Conservation (phyloP, 2,797 vertebrate genomes). For the Ataeniobius toweri region DNA sequence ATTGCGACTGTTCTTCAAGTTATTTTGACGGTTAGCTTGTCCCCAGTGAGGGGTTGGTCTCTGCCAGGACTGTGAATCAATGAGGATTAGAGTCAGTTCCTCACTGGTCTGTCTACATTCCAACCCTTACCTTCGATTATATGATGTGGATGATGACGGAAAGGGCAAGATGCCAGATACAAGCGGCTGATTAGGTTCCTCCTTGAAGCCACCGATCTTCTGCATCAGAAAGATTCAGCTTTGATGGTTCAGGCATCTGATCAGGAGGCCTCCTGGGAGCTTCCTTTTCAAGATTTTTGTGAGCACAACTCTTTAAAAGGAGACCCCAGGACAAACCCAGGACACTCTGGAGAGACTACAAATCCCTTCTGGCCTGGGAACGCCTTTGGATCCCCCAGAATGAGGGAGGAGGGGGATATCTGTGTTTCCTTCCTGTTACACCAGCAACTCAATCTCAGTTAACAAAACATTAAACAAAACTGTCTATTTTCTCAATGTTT, state of each 20-base stretch:
- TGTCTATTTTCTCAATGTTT: constrained; percentile 2
- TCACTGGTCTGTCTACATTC: neutral
- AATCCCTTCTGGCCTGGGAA: too few relatives aligned
- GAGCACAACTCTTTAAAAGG: neutral
- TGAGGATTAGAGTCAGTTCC: neutral
- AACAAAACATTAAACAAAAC: neutral
- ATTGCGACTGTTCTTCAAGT: neutral
- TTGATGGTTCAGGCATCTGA: neutral
- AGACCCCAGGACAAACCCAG: neutral
- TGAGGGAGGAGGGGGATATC: neutral
- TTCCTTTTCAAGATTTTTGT: neutral
- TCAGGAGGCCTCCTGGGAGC: neutral
- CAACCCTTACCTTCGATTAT: neutral
- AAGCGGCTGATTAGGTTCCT: neutral
- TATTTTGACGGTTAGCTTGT: neutral
- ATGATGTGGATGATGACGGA: neutral
- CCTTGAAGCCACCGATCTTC: neutral
- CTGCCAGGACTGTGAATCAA: neutral
- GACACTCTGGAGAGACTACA: too few relatives aligned
- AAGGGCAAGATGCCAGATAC: neutral
- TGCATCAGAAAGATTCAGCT: neutral
- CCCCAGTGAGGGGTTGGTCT: neutral
- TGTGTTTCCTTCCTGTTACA: neutral
- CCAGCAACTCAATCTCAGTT: too few relatives aligned
- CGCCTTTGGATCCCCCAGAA: neutral